A percentile compares a stretch with the other conserved stretches of the same genome.
Evolutionary conservation across 2,113 vertebrate species (phyloP).

Genomic region (Atlantisia rogersi): DNA sequence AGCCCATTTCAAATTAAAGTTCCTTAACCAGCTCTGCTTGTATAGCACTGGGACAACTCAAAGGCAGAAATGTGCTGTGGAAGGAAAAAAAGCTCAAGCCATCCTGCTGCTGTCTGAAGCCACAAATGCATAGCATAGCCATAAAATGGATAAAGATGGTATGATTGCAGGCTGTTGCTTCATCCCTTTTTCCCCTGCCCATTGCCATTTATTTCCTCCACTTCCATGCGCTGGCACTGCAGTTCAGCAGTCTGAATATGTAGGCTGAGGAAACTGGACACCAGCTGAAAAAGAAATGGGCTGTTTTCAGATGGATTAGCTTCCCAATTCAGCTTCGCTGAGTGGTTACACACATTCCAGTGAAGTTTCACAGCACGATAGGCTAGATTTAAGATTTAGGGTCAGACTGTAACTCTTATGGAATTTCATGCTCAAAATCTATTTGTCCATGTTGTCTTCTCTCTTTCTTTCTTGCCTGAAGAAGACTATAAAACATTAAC

Average conservation of each 20-base stretch:
- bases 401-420: not conserved
- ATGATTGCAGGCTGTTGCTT: not conserved
- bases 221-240: not conserved
- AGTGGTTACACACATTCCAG: accelerated
- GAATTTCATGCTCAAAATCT: not conserved
- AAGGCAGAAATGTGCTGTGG: not conserved
- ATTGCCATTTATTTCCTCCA: not conserved
- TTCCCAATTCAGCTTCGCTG: not conserved
- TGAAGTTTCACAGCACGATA: not conserved
- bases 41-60: not conserved
- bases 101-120: not conserved
- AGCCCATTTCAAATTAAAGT: not conserved
- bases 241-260: not conserved
- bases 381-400: not conserved
- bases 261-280: not conserved
- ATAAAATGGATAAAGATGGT: not conserved
- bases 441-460: accelerated
- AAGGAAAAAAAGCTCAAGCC: not conserved
- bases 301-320: not conserved
- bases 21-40: not conserved
- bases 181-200: accelerated
- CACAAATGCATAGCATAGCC: not conserved
- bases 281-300: not conserved
- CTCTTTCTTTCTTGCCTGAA: not conserved
- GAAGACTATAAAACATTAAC: not conserved